These are phyloP conservation scores for Dioctria rufipes DNA, from an alignment of 2,888 invertebrate species.

Conservation along the genomic window DNA sequence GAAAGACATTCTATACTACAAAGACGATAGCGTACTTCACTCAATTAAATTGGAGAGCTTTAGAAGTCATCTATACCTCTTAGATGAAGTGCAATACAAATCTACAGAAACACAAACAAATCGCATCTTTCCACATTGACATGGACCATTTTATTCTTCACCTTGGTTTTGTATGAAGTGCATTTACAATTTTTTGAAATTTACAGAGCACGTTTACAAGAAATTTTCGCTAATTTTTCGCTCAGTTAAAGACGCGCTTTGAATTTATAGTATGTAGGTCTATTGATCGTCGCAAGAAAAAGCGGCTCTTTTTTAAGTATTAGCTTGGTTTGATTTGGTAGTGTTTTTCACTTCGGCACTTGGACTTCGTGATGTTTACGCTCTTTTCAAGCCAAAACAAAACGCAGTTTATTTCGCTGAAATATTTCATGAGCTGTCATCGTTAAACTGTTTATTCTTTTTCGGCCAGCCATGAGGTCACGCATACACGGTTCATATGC, in stretches of 20 bases:
- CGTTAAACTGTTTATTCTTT: constrained; percentile 4
- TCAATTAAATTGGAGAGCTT: neutral
- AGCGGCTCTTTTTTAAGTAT: neutral
- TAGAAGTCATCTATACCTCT: neutral
- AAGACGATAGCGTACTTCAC: neutral
- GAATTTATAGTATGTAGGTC: neutral
- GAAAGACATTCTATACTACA: neutral
- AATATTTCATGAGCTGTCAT: constrained; percentile 22
- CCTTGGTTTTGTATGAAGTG: neutral
- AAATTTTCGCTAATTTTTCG: constrained; percentile 9
- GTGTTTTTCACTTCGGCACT: neutral
- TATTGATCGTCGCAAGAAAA: neutral
- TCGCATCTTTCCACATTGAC: neutral
- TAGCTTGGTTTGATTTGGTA: neutral
- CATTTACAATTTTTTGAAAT: neutral
- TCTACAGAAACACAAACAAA: neutral
- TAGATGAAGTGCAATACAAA: neutral
- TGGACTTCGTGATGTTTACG: neutral
- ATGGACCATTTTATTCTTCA: neutral
- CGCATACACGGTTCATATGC: neutral
- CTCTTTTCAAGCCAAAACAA: constrained; percentile 8
- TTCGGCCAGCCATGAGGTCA: constrained; percentile 8
- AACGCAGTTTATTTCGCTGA: neutral
- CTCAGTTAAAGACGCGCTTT: constrained; percentile 13
- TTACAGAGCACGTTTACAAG: constrained; percentile 12